Evolutionary conservation across 2,888 invertebrate species (phyloP), one percentile per base, ranked within the genome.

Genomic region (Leptinotarsa juncta): DNA sequence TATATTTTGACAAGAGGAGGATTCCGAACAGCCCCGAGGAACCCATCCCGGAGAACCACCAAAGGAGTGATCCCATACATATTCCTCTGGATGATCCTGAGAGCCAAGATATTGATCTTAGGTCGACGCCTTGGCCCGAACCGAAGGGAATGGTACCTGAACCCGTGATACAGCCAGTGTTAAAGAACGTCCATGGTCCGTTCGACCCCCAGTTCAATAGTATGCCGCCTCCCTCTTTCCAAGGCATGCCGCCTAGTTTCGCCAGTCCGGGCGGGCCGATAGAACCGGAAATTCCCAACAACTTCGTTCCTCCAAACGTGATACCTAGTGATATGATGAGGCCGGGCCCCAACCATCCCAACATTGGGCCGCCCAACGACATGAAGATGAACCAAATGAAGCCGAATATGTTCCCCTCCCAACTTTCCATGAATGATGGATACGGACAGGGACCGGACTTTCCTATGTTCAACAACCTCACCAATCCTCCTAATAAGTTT

Each of bases 31-130:
- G 94, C 42, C 91, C 97, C 0, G 90, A 92, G 26, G 98, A 98
- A 88, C 96, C 97, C 2, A 97, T 97, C 82, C 90, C 93, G 72
- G 96, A 97, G 88, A 92, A 92, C 20, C 94, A 94, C 82, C 90
- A 91, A 55, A 92, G 93, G 79, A 90, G 91, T 3, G 97, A 97
- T 85, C 94, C 96, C 1, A 92, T 93, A 76, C 90, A 91, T 20
- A 97, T 98, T 87, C 97, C 98, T 0, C 88, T 97, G 71, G 97
- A 97, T 79, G 98, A 98, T 89, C 93, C 94, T 0, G 96, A 95
- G 10, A 94, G 94, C 86, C 94, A 94, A 77, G 95, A 95, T 83
- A 94, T 94, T 83, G 95, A 96, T 86, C 94, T 94, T 83, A 92
- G 94, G 73, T 90, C 90, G 71, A 91, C 93, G 86, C 92, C 94